Conservation (phyloP, 2,113 vertebrate genomes). For the Candoia aspera region DNA sequence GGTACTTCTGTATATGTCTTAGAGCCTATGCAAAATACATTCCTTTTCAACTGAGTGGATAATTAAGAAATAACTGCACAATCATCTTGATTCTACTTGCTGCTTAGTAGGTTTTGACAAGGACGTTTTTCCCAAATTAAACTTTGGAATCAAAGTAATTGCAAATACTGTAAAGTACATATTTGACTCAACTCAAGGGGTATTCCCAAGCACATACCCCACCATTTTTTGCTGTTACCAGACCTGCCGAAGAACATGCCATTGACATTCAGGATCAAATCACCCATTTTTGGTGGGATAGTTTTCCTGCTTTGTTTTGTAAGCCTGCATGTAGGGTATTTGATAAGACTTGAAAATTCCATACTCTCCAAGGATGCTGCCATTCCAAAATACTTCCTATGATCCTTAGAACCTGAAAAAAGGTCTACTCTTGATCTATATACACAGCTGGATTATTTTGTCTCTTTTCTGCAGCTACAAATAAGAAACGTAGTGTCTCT, state of each 20-base stretch:
- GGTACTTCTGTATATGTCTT: background rate
- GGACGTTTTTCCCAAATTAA: background rate
- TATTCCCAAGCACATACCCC: background rate
- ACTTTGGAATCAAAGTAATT: background rate
- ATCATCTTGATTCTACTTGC: background rate
- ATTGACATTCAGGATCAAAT: background rate
- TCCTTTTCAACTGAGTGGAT: background rate
- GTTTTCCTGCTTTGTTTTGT: background rate
- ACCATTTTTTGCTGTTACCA: background rate
- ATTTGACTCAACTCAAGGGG: background rate
- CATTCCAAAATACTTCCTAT: background rate
- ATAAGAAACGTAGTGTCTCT: background rate
- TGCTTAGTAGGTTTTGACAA: background rate
- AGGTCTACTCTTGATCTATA: background rate
- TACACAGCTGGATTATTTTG: background rate
- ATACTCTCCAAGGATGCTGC: background rate
- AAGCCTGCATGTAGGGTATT: background rate
- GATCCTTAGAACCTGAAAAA: background rate
- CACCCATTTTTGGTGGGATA: background rate
- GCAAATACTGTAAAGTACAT: background rate
- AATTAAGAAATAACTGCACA: background rate
- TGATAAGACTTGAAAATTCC: background rate
- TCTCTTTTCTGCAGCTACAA: background rate
- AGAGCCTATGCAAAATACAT: background rate
- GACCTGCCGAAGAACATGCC: background rate